Evolutionary conservation across 2,797 vertebrate species (phyloP).

Genomic region (Hylomyscus alleni): DNA sequence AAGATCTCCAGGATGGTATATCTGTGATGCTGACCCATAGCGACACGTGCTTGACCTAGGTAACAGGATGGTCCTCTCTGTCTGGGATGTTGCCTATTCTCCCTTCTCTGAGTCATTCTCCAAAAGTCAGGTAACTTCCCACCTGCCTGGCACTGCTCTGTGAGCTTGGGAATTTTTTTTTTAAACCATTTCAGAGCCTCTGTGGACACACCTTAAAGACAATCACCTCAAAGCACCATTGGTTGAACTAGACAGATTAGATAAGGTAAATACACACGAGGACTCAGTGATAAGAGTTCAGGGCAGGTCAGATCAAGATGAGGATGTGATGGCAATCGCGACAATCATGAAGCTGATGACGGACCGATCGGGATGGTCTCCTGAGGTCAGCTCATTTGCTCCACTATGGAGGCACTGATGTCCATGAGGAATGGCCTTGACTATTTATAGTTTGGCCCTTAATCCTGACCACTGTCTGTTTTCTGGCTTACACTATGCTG

Average conservation of each 20-base stretch:
- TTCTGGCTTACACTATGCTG: neutral
- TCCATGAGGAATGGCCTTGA: neutral
- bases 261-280: no score
- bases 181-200: neutral
- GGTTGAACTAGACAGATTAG: neutral
- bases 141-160: neutral
- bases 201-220: neutral
- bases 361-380: accelerated
- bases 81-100: neutral
- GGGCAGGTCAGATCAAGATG: neutral
- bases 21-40: neutral
- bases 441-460: neutral
- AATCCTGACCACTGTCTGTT: neutral
- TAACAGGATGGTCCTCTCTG: neutral
- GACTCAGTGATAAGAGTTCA: neutral
- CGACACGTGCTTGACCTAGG: neutral
- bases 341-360: neutral
- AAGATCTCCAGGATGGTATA: neutral
- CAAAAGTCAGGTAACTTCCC: neutral
- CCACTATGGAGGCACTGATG: neutral
- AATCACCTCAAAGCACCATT: neutral
- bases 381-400: neutral
- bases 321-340: neutral
- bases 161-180: neutral
- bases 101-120: neutral